phyloP scores from a whole-genome alignment of 2,113 vertebrate genomes.

The Microcebus jonahi region DNA sequence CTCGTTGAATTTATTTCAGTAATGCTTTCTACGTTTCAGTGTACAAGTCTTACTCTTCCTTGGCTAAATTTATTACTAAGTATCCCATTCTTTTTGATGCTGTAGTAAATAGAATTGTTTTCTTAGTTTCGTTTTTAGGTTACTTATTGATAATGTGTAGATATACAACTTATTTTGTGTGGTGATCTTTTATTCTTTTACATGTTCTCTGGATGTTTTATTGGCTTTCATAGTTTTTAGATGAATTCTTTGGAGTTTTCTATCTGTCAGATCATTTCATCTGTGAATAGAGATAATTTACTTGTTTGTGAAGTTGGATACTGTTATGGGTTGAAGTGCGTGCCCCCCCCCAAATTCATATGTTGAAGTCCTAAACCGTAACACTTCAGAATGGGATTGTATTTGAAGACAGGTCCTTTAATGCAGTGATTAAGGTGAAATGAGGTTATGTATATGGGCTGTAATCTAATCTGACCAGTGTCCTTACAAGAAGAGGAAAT shows the following conservation, averaged over 20 bases:
- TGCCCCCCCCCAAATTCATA: not conserved
- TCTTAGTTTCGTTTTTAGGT: not conserved
- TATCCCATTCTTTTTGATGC: not conserved
- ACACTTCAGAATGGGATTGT: not conserved
- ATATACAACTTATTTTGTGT: not conserved
- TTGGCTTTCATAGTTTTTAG: not conserved
- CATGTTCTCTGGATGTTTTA: not conserved
- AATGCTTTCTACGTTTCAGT: not conserved
- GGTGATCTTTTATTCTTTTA: not conserved
- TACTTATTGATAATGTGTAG: not conserved
- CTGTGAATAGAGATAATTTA: not conserved
- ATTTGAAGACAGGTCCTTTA: not conserved
- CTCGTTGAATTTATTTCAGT: not conserved
- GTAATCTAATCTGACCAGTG: not conserved
- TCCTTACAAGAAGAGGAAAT: not conserved
- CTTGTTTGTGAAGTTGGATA: not conserved
- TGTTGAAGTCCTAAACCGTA: not conserved
- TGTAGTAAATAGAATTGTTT: not conserved
- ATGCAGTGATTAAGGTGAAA: not conserved
- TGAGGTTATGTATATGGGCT: not conserved
- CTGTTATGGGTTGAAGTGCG: not conserved
- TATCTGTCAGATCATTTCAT: too few relatives aligned
- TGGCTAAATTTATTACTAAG: not conserved
- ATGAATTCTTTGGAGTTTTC: not conserved
- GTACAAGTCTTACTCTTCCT: not conserved